Evolutionary conservation across 2,113 vertebrate genomes (phyloP).

Genomic region (Osmerus eperlanus): DNA sequence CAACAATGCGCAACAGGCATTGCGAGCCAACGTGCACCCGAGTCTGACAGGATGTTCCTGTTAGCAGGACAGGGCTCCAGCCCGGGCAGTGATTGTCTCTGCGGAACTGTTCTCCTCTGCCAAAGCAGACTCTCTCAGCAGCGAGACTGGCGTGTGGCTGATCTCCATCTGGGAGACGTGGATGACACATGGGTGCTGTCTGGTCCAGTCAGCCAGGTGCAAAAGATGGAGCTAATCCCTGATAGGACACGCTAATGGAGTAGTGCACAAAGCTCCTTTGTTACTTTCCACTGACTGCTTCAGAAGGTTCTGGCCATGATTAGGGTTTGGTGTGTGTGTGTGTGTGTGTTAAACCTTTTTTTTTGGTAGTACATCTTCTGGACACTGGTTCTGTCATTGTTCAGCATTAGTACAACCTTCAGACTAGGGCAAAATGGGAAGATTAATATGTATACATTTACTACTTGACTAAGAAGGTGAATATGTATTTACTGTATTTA

Average conservation of each 20-base stretch:
- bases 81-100: conserved; percentile 26
- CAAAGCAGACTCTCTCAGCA: conserved; percentile 27
- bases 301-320: conserved; percentile 23
- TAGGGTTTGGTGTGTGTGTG: conserved; percentile 11
- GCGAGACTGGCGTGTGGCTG: conserved; percentile 30
- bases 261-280: conserved; percentile 33
- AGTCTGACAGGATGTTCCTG: conserved; percentile 29
- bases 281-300: conserved; percentile 21
- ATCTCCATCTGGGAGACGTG: conserved; percentile 47
- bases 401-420: not conserved
- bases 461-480: no score
- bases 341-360: conserved; percentile 12
- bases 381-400: not conserved
- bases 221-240: conserved; percentile 37
- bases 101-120: conserved; percentile 41
- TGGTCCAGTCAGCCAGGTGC: conserved; percentile 41
- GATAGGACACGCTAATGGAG: conserved; percentile 37
- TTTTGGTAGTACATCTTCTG: not conserved
- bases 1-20: no score
- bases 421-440: not conserved
- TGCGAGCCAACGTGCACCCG: conserved; percentile 18
- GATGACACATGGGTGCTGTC: conserved; percentile 36
- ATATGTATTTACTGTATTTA: no score
- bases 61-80: not conserved
- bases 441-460: not conserved